Evolutionary conservation across 1,140 invertebrate genomes (phyloP).

Genomic region (Hylaeus anthracinus): DNA sequence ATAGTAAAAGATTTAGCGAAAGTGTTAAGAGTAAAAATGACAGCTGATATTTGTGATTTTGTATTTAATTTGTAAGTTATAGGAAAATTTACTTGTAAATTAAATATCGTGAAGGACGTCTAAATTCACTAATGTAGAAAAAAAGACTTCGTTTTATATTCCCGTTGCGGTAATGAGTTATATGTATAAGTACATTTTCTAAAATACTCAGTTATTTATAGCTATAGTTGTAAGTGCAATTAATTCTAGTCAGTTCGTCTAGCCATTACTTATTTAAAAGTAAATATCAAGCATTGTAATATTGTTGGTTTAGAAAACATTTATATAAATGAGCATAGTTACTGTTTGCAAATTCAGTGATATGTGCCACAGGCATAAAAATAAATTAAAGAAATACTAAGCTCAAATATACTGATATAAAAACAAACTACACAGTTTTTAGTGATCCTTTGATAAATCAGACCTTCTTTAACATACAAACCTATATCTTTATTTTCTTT

Average conservation of each 20-base stretch:
- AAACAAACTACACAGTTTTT: conserved; percentile 12
- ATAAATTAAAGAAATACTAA: conserved; percentile 38
- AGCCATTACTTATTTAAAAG: conserved; percentile 61
- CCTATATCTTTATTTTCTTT: conserved; percentile 41
- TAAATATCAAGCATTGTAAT: conserved; percentile 49
- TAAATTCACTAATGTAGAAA: neutral
- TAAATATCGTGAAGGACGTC: neutral
- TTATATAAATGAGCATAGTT: conserved; percentile 52
- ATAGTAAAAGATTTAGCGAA: conserved; percentile 3
- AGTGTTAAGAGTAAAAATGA: conserved; percentile 5
- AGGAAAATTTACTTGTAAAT: neutral
- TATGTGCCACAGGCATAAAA: conserved; percentile 38
- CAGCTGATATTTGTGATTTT: neutral
- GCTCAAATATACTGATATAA: conserved; percentile 16
- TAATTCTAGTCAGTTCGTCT: conserved; percentile 68
- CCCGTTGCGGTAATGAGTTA: neutral
- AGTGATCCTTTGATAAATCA: conserved; percentile 1
- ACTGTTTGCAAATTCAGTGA: conserved; percentile 39
- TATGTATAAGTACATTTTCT: neutral
- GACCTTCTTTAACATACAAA: conserved; percentile 3
- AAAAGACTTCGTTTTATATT: neutral
- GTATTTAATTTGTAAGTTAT: neutral
- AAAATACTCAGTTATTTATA: conserved; percentile 13
- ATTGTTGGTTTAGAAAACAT: conserved; percentile 54
- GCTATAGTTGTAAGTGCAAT: conserved; percentile 41